Conservation (phyloP, 2,797 vertebrate species). For the Mormyrops boulengeri region DNA sequence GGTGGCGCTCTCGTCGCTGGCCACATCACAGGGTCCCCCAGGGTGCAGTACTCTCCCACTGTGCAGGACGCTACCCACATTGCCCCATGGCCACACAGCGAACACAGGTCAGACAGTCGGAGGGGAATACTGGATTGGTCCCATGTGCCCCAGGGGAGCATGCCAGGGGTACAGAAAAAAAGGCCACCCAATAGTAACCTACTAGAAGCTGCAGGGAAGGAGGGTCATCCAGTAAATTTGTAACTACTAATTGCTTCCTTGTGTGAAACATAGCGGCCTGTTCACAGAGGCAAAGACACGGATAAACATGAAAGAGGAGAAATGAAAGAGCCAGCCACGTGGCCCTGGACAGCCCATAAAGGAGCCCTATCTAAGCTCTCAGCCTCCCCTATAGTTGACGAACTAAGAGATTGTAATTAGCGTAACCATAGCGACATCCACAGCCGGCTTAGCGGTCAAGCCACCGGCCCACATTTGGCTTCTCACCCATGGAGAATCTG, state of each 20-base stretch:
- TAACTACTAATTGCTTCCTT: constrained; percentile 50
- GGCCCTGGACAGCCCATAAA: neutral
- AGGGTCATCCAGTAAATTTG: constrained; percentile 35
- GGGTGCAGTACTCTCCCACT: constrained; percentile 43
- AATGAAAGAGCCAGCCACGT: neutral
- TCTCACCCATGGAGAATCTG: neutral
- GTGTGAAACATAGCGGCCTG: constrained; percentile 38
- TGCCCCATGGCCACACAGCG: constrained; percentile 26
- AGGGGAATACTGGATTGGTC: neutral
- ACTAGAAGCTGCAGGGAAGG: constrained; percentile 31
- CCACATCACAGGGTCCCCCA: constrained; percentile 54
- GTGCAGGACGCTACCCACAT: constrained; percentile 49
- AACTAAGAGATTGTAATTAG: constrained; percentile 56
- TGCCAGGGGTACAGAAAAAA: constrained; percentile 28
- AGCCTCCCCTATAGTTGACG: constrained; percentile 61
- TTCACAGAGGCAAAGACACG: constrained; percentile 47
- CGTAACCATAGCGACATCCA: constrained; percentile 42
- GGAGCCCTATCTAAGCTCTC: constrained; percentile 24
- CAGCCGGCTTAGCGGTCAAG: constrained; percentile 32
- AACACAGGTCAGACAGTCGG: neutral
- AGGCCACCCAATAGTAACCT: constrained; percentile 15
- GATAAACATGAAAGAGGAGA: constrained; percentile 58
- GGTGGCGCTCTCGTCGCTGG: constrained; percentile 27
- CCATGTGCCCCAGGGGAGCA: neutral
- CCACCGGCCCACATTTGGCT: neutral